Percentiles rank a stretch among this genome's conserved stretches.
phyloP scores from a whole-genome alignment of 2,113 vertebrate genomes.

The Orientallactaga bullata region DNA sequence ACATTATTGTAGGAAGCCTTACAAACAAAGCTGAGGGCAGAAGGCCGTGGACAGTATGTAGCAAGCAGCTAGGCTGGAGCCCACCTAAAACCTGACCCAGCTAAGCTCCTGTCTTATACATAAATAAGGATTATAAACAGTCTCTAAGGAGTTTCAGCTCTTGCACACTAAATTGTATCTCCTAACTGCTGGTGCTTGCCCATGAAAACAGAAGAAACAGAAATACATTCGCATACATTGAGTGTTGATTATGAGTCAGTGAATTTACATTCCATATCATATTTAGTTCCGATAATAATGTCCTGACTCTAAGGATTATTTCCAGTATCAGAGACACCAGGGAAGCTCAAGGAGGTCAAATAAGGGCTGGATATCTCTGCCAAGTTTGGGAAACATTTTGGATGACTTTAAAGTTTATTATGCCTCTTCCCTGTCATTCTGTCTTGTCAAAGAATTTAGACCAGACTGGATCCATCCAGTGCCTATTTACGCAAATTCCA shows the following conservation, averaged over 20 bases:
- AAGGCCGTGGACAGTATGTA: neutral
- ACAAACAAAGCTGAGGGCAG: neutral
- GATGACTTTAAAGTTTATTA: neutral
- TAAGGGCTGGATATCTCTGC: neutral
- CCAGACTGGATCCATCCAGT: neutral
- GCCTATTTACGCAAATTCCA: neutral
- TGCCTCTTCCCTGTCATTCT: neutral
- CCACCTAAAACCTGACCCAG: neutral
- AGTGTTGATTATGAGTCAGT: neutral
- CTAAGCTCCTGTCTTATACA: neutral
- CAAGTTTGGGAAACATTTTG: neutral
- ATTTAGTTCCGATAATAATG: neutral
- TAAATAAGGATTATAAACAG: neutral
- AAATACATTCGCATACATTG: neutral
- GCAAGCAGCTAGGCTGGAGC: neutral
- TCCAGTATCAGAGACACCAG: neutral
- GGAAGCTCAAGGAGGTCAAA: neutral
- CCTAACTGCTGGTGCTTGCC: neutral
- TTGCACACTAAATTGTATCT: neutral
- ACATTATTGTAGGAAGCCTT: neutral
- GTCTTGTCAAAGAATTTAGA: neutral
- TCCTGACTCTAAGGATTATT: neutral
- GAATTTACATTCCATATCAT: neutral
- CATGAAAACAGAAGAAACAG: slow-evolving; percentile 7
- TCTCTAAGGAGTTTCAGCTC: neutral